These are phyloP conservation scores for Octomys mimax DNA, from an alignment of 2,797 vertebrate genomes.

Conservation along the genomic window DNA sequence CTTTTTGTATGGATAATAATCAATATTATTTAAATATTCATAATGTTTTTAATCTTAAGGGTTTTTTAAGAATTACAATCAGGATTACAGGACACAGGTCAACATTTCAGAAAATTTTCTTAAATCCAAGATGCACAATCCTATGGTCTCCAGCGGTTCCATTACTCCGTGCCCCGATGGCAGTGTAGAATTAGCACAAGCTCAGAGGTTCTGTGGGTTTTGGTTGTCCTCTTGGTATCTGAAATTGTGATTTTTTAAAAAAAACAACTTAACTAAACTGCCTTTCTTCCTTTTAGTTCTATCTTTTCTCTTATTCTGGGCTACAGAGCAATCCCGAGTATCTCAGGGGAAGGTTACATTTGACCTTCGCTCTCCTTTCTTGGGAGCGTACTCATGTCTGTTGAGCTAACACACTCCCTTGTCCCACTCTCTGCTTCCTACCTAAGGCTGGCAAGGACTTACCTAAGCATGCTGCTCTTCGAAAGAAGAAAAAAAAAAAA, in stretches of 20 bases:
- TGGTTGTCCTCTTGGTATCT: background rate
- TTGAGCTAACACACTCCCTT: background rate
- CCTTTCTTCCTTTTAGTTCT: background rate
- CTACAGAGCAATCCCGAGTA: background rate
- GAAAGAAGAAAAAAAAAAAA: background rate
- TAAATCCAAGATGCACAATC: background rate
- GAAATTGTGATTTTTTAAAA: background rate
- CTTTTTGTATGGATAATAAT: background rate
- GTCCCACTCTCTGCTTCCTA: background rate
- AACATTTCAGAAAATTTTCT: background rate
- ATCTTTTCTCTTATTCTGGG: background rate
- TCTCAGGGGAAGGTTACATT: background rate
- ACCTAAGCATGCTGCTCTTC: background rate
- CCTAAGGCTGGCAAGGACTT: background rate
- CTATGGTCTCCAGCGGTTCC: background rate
- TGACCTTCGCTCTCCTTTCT: background rate
- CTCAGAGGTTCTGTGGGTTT: background rate
- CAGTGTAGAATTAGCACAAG: rapidly evolving
- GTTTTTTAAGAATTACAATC: background rate
- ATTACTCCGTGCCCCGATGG: rapidly evolving
- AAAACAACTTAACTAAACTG: background rate
- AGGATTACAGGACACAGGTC: background rate
- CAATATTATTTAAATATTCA: constrained; percentile 4
- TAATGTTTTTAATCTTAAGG: background rate
- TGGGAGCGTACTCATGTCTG: background rate